Percentiles rank a stretch among this genome's conserved stretches.
Conservation (phyloP, 2,888 invertebrate genomes). For the Stenodema calcarata region DNA sequence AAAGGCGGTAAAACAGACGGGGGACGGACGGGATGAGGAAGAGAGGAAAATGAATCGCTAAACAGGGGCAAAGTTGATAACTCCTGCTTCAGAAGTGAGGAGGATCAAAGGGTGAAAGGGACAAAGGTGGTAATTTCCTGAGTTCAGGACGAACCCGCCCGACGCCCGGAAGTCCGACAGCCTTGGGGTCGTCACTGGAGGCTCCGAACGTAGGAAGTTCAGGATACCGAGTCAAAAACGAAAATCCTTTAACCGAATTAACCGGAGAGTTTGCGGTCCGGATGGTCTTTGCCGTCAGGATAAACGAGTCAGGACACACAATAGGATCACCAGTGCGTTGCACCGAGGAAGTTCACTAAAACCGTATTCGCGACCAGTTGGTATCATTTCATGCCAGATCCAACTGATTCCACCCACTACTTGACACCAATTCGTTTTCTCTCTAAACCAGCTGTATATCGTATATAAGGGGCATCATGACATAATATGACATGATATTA, state of each 20-base stretch:
- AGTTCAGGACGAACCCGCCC: not conserved
- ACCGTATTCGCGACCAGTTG: no score
- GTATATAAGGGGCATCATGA: no score
- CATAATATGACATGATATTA: no score
- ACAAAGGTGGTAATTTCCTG: slow-evolving; percentile 46
- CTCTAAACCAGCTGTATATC: no score
- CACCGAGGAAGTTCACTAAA: no score
- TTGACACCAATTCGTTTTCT: no score
- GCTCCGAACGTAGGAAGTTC: not conserved
- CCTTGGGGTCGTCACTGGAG: not conserved
- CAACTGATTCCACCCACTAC: no score
- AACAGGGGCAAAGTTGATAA: slow-evolving; percentile 16
- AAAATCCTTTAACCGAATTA: not conserved
- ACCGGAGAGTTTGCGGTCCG: not conserved
- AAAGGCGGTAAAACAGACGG: not conserved
- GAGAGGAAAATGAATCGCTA: not conserved
- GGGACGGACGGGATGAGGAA: not conserved
- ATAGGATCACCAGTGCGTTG: no score
- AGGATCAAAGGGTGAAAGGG: slow-evolving; percentile 34
- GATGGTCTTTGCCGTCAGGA: no score
- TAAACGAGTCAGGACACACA: no score
- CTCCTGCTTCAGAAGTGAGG: not conserved
- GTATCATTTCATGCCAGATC: no score
- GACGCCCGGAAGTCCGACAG: not conserved
- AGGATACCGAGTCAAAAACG: not conserved